Evolutionary conservation across 2,797 vertebrate species (phyloP).

Genomic region (Galagoides demidoff): DNA sequence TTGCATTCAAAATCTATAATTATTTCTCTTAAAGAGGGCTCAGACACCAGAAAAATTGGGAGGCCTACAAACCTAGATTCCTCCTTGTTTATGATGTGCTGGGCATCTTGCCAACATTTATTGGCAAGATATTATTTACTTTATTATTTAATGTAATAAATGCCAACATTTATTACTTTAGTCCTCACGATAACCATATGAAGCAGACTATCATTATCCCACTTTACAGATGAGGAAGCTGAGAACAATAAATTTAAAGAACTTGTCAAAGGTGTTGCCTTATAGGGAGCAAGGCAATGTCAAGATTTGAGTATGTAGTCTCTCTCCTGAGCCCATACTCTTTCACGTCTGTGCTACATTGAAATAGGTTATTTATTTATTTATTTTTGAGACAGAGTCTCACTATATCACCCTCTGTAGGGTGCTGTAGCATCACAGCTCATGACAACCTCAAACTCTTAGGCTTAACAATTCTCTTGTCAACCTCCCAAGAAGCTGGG

Average conservation of each 20-base stretch:
- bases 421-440: no score
- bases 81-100: background rate
- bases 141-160: no score
- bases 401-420: no score
- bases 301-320: background rate
- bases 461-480: no score
- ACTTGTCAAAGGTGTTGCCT: background rate
- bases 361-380: background rate
- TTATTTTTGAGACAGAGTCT: no score
- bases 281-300: background rate
- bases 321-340: background rate
- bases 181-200: background rate
- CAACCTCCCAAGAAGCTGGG: no score
- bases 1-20: background rate
- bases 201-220: background rate
- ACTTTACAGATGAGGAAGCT: background rate
- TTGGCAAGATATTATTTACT: background rate
- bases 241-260: background rate
- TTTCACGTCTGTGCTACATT: background rate
- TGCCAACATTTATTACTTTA: background rate
- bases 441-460: no score
- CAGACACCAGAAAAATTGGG: background rate
- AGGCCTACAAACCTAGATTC: background rate
- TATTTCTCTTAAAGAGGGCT: background rate
- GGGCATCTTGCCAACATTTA: background rate